Percentiles rank a stretch among this genome's conserved stretches.
phyloP scores from a whole-genome alignment of 1,140 invertebrate genomes.

The Epicauta chinensis region DNA sequence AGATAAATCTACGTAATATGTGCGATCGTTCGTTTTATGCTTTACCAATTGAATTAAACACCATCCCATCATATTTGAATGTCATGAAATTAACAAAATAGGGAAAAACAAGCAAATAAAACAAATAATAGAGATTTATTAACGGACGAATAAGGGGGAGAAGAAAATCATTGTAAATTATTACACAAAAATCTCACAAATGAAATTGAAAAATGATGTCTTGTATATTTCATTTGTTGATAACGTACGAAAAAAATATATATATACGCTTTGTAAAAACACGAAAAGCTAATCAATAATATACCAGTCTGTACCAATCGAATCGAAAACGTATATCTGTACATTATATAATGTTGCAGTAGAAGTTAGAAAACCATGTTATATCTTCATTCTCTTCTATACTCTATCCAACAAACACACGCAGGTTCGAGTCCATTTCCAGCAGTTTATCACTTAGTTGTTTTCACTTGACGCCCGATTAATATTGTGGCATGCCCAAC shows the following conservation, averaged over 20 bases:
- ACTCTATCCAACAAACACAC: conserved; percentile 34
- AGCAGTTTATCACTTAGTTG: conserved; percentile 43
- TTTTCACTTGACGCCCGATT: conserved; percentile 42
- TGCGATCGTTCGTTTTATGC: conserved; percentile 4
- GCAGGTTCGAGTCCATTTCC: conserved; percentile 37
- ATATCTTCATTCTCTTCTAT: conserved; percentile 34
- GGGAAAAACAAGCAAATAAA: too few relatives aligned
- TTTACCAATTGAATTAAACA: conserved; percentile 14
- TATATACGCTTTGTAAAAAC: conserved; percentile 5
- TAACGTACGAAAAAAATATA: not conserved
- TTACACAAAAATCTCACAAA: too few relatives aligned
- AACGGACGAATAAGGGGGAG: too few relatives aligned
- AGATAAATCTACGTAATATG: conserved; percentile 5
- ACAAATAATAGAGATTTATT: too few relatives aligned
- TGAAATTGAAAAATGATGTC: too few relatives aligned
- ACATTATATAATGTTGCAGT: conserved; percentile 15
- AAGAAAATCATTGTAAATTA: too few relatives aligned
- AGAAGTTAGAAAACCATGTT: conserved; percentile 31
- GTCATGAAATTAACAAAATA: conserved; percentile 13
- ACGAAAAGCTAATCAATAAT: conserved; percentile 11
- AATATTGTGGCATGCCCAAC: conserved; percentile 41
- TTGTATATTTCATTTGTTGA: too few relatives aligned
- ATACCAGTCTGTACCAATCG: conserved; percentile 25
- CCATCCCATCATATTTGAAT: conserved; percentile 12
- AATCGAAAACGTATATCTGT: conserved; percentile 8